Percentiles rank a stretch among this genome's conserved stretches.
Evolutionary conservation across 2,113 vertebrate species (phyloP).

Genomic region (Poecile atricapillus): DNA sequence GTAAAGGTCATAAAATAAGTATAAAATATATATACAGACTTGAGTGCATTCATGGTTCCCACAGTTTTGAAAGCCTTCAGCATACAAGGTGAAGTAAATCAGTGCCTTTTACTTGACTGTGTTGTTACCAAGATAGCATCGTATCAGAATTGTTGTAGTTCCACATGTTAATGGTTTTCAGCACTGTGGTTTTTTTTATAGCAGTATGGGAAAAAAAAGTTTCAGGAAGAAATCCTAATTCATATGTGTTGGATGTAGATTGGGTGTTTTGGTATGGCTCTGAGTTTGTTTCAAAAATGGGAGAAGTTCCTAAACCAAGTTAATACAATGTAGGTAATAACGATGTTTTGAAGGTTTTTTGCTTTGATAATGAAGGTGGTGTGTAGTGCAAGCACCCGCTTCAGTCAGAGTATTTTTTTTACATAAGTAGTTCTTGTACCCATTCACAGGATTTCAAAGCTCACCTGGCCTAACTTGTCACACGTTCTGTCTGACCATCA

Average conservation of each 20-base stretch:
- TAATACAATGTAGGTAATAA: accelerated
- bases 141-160: background rate
- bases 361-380: background rate
- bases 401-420: background rate
- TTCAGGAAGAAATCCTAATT: background rate
- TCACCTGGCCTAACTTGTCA: background rate
- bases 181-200: background rate
- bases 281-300: background rate
- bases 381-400: background rate
- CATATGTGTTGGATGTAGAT: background rate
- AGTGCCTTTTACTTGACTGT: background rate
- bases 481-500: background rate
- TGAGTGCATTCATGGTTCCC: background rate
- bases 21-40: background rate
- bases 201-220: background rate
- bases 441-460: background rate
- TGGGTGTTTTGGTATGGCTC: background rate
- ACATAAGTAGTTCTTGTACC: background rate
- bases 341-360: accelerated
- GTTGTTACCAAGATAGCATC: background rate
- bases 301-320: background rate
- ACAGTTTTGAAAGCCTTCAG: background rate
- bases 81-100: background rate
- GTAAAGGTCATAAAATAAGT: background rate
- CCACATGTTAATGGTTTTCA: background rate